These are phyloP conservation scores for Camponotus pennsylvanicus DNA, from an alignment of 1,140 invertebrate genomes.

Conservation along the genomic window DNA sequence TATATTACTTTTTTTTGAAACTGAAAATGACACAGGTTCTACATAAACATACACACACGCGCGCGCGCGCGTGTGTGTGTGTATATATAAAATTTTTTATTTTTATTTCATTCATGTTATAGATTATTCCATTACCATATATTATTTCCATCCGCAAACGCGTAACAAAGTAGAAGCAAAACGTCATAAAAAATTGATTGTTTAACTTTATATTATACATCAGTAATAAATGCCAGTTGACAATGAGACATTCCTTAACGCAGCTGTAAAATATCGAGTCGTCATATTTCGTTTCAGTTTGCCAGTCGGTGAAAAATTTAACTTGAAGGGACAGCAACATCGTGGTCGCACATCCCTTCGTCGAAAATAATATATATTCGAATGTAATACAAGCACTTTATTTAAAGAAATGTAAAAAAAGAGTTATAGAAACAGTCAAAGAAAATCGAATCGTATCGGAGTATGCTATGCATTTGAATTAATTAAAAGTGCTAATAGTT, in stretches of 20 bases:
- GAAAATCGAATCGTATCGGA: slow-evolving; percentile 53
- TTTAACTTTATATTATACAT: slow-evolving; percentile 22
- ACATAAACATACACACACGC: too few relatives aligned
- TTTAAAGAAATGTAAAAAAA: slow-evolving; percentile 34
- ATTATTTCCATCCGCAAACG: not conserved
- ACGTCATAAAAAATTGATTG: slow-evolving; percentile 14
- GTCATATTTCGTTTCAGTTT: slow-evolving; percentile 46
- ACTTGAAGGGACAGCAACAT: slow-evolving; percentile 49
- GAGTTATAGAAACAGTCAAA: slow-evolving; percentile 22
- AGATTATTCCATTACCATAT: not conserved
- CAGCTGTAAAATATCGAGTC: slow-evolving; percentile 50
- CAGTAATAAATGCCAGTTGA: slow-evolving; percentile 49
- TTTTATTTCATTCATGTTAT: not conserved
- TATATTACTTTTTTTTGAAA: too few relatives aligned
- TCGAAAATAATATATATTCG: slow-evolving; percentile 21
- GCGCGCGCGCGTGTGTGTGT: too few relatives aligned
- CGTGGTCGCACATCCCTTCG: not conserved
- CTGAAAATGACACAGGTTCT: too few relatives aligned
- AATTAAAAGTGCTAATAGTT: slow-evolving; percentile 30
- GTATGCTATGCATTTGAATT: slow-evolving; percentile 62
- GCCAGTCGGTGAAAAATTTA: slow-evolving; percentile 42
- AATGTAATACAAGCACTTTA: slow-evolving; percentile 55
- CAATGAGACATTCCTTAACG: slow-evolving; percentile 10
- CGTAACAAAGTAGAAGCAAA: slow-evolving; percentile 9
- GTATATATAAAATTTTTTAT: not conserved